Evolutionary conservation across 2,113 vertebrate genomes (phyloP).

Genomic region (Pitta sordida): DNA sequence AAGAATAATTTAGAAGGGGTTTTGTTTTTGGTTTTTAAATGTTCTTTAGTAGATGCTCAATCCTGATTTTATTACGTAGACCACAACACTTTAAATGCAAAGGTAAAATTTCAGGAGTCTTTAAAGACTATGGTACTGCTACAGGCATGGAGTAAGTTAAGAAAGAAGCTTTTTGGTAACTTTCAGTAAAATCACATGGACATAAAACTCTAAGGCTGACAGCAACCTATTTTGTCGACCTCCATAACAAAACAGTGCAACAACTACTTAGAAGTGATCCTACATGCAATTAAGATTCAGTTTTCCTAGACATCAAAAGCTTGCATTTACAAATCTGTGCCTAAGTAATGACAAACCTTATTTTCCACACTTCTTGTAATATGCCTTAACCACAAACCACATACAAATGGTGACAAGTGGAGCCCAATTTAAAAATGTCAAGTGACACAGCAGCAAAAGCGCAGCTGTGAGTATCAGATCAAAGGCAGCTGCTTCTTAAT

Average conservation of each 20-base stretch:
- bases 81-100: not conserved
- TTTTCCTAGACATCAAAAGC: slow-evolving; percentile 51
- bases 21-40: not conserved
- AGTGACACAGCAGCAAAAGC: slow-evolving; percentile 56
- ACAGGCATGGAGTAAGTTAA: not conserved
- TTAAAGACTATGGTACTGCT: not conserved
- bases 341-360: slow-evolving; percentile 40
- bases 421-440: slow-evolving; percentile 59
- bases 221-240: not conserved
- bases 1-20: not conserved
- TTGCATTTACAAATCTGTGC: slow-evolving; percentile 16
- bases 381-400: slow-evolving; percentile 37
- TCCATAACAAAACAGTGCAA: not conserved
- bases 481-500: slow-evolving; percentile 69
- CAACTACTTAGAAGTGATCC: not conserved
- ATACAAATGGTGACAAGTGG: slow-evolving; percentile 38
- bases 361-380: slow-evolving; percentile 47
- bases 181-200: not conserved
- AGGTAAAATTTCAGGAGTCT: not conserved
- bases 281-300: slow-evolving; percentile 2
- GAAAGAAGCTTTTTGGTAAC: not conserved
- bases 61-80: not conserved
- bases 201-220: not conserved
- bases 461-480: slow-evolving; percentile 68
- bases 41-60: not conserved